Base-by-base conservation (phyloP, 2,113 vertebrate genomes). In the Spea bombifrons region DNA sequence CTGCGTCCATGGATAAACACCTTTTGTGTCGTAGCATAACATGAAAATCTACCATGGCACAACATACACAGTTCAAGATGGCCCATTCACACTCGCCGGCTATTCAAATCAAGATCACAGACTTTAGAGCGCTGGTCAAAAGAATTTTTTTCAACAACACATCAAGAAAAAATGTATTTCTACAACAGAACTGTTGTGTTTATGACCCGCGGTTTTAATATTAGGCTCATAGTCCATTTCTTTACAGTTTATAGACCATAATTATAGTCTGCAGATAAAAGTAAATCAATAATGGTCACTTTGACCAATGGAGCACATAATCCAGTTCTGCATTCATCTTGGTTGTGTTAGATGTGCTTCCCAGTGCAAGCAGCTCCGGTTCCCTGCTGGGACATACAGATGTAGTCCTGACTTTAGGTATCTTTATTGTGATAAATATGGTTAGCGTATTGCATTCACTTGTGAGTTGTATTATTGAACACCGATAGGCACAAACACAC, bases 241-340 rank as follows among this genome's bases (percentile, higher is more conserved):
- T 63, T 4, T 74, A 46, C 15, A 5, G 16, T 47, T 74, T 49
- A 64, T 4, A 48, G 45, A 61, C 44, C 48, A 13, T 74, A 16
- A 73, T 73, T 73, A 73, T 73, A 61, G n/a, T 74, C 16, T 59
- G 5, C 46, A 52, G 46, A 15, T 63, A 15, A 47, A 55, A 74
- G 15, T 63, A 64, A 74, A 63, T 63, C 57, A 74, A 74, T 74
- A 64, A 16, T 47, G 46, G 8, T 4, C 45, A 61, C 61, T 59
- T 3, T 63, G 57, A 73, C 71, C 57, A 73, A 63, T 73, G 4
- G 8, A 15, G 71, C 71, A 73, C 61, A 63, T 12, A 73, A 47
- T 74, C 16, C 13, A 74, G 8, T 49, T 64, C 61, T 50, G 53
- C n/a, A 71, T 71, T 3, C 43, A 53, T 71, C n/a, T 71, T 15